Base-by-base conservation (phyloP, 2,113 vertebrate species). In the Laticauda colubrina region DNA sequence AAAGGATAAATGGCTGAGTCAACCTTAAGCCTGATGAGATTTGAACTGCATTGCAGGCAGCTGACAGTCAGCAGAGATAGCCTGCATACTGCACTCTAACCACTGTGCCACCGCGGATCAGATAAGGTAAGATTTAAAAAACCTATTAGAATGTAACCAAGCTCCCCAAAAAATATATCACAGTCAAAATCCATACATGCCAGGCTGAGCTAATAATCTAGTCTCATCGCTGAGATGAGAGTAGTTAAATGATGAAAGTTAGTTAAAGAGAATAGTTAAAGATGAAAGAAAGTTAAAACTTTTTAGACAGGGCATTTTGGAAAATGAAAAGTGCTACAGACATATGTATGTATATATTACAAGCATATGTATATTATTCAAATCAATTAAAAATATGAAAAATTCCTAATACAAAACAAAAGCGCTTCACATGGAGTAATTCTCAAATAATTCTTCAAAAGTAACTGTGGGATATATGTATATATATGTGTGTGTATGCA, bases 321-420 rank as follows among this genome's bases (percentile, higher is more conserved):
- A 15, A 75, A 75, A 75, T 75, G 34, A 39, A 39, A 75, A 75
- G 2, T 39, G 64, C 34, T 39, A 39, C 34, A 81, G 34, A 81
- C 15, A 94, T 96, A 39, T 39, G 34, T 39, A 39, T 39, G 34
- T 39, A 26, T 20, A 39, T 26, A 51, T 57, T 87, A 14, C 34
- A 39, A 18, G 21, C 23, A 0, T 55, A 91, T 29, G 3, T 91
- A 26, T 57, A 93, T 88, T 94, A 91, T 88, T 91, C 91, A 93
- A 90, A 92, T 92, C n/a, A 90, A 69, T 34, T 29, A 91, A 54
- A 91, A 85, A 48, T 8, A 29, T 57, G 54, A 48, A 91, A 90
- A 39, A 64, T 43, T 64, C 11, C 10, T 53, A 64, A 87, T 6
- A 43, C 10, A 59, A 29, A 55, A n/a, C 20, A 55, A 91, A 85